Evolutionary conservation across 2,113 vertebrate genomes (phyloP).

Genomic region (Entelurus aequoreus): DNA sequence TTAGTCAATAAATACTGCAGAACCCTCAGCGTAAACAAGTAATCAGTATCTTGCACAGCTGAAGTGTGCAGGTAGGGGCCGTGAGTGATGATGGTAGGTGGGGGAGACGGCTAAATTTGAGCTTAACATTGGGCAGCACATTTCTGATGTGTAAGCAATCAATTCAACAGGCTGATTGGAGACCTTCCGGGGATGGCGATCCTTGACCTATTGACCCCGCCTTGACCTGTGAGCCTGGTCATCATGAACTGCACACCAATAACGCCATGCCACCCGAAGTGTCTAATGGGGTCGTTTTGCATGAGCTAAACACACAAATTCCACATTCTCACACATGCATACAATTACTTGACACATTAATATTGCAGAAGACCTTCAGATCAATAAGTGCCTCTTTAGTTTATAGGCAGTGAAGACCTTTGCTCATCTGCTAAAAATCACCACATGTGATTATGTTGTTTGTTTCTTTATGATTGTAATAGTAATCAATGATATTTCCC

Average conservation of each 20-base stretch:
- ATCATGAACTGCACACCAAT: constrained; percentile 64
- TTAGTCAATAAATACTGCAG: constrained; percentile 2
- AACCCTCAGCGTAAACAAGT: neutral
- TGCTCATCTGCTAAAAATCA: constrained; percentile 23
- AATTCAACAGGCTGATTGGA: constrained; percentile 58
- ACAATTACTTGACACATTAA: constrained; percentile 53
- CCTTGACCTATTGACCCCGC: constrained; percentile 60
- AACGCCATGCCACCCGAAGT: neutral
- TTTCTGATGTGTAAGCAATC: constrained; percentile 68
- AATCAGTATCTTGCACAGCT: neutral
- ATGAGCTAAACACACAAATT: constrained; percentile 19
- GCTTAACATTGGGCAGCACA: constrained; percentile 40
- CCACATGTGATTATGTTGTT: too few species aligned
- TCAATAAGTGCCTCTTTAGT: constrained; percentile 76
- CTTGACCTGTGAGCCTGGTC: constrained; percentile 56
- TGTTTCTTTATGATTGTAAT: too few species aligned
- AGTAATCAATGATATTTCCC: too few species aligned
- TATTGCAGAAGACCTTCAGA: constrained; percentile 59
- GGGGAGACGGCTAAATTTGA: constrained; percentile 43
- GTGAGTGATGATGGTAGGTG: neutral
- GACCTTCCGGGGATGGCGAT: constrained; percentile 53
- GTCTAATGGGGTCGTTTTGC: constrained; percentile 48
- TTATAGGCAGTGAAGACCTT: constrained; percentile 61
- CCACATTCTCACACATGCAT: constrained; percentile 13
- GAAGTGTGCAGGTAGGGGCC: neutral